These are phyloP conservation scores for Heliconius hermathena DNA, from an alignment of 1,140 invertebrate genomes.

Conservation along the genomic window DNA sequence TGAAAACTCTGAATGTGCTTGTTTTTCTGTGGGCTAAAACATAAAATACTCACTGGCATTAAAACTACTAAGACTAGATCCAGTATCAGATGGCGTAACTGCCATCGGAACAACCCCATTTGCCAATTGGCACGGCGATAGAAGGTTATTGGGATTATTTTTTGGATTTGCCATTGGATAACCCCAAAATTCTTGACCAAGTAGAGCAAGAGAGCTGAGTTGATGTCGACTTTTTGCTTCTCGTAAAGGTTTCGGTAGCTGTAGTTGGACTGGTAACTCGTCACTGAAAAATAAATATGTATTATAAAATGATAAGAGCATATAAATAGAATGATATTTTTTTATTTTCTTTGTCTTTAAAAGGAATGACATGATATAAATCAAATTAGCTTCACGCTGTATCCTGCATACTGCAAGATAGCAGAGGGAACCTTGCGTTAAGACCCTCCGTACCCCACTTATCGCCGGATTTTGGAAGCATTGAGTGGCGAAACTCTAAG, in stretches of 20 bases:
- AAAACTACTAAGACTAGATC: constrained; percentile 85
- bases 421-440: too few species aligned
- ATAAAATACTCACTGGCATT: constrained; percentile 79
- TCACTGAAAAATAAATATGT: constrained; percentile 84
- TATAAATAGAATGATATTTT: too few species aligned
- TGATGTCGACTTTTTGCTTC: constrained; percentile 94
- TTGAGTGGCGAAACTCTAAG: too few species aligned
- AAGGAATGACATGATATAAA: too few species aligned
- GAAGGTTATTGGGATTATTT: constrained; percentile 62
- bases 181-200: constrained; percentile 97
- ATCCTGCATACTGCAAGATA: too few species aligned
- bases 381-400: too few species aligned
- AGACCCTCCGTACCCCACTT: too few species aligned
- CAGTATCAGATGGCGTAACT: constrained; percentile 84
- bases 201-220: constrained; percentile 92
- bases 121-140: constrained; percentile 67
- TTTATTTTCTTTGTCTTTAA: too few species aligned
- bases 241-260: constrained; percentile 90
- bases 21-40: neutral
- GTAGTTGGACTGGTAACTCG: constrained; percentile 95
- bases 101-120: constrained; percentile 78
- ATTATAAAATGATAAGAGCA: neutral
- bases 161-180: constrained; percentile 91
- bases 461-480: too few species aligned
- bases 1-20: too few species aligned